Base-by-base conservation (phyloP, 1,140 invertebrate species). In the Drosophila gunungcola region DNA sequence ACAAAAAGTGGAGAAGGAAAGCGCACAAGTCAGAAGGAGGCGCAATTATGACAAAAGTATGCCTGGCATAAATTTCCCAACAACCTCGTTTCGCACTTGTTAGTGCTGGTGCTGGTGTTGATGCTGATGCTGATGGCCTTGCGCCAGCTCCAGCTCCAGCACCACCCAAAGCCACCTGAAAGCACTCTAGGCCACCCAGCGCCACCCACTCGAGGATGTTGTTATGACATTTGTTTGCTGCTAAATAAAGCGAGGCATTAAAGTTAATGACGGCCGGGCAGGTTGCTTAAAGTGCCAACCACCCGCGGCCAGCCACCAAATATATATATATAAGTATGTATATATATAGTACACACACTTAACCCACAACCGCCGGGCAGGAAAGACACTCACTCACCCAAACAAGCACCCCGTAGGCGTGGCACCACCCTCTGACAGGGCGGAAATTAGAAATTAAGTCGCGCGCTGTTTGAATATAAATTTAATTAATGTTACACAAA, bases 391-490 rank as follows among this genome's bases (percentile, higher is more conserved):
- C 21, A 13, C 34, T 25, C 55, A 70, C 36, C 48, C 46, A 29
- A 55, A n/a, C 41, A 13, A 3, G 21, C 45, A 32, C 62, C 46
- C 43, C 39, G 38, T 42, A 43, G 60, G 36, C 46, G 70, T 52
- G 61, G 60, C 72, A 36, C 21, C 36, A 10, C 72, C 60, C 52
- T 67, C 63, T 65, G 79, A 54, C 74, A 80, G 65, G 73, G 84
- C 84, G 84, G 84, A 89, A 89, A 89, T 89, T 89, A 89, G 84
- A 89, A 89, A 89, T 89, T 89, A 89, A 89, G 84, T 89, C 84
- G 84, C 84, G 86, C 84, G 84, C 84, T 78, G 84, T 89, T 89
- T 89, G 84, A 89, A 89, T 89, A 89, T 89, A 89, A 89, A 89
- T 89, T 89, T 89, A 89, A 89, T 89, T 89, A 89, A 89, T 89